phyloP scores from a whole-genome alignment of 2,888 invertebrate species.

The Meliscaeva auricollis region DNA sequence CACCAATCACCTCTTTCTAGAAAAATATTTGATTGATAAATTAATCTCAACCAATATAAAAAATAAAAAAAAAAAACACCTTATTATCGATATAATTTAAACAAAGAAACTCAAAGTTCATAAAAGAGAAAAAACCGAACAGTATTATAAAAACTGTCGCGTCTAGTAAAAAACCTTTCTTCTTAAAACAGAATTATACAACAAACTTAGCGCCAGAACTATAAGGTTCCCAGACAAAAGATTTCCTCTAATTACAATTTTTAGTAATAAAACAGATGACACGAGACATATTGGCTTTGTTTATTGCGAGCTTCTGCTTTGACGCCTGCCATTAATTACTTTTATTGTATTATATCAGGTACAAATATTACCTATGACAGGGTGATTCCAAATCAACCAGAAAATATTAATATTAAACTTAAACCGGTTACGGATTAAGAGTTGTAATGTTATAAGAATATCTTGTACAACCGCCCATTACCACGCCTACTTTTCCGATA shows the following conservation, averaged over 20 bases:
- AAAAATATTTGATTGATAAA: background rate
- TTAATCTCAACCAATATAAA: background rate
- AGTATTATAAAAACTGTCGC: background rate
- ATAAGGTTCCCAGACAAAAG: slow-evolving; percentile 1
- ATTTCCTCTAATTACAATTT: background rate
- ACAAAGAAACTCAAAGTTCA: background rate
- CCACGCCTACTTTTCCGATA: too few species aligned
- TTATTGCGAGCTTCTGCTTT: too few species aligned
- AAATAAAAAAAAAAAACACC: too few species aligned
- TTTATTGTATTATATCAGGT: background rate
- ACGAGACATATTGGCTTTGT: background rate
- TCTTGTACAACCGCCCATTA: too few species aligned
- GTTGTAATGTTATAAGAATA: too few species aligned
- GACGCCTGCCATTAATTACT: background rate
- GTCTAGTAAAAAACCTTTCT: background rate
- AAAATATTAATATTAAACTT: too few species aligned
- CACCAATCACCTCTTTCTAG: background rate
- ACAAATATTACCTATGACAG: too few species aligned
- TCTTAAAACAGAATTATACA: slow-evolving; percentile 9
- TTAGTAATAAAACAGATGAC: background rate
- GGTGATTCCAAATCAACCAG: too few species aligned
- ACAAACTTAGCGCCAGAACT: background rate
- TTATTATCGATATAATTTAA: background rate
- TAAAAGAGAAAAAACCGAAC: background rate
- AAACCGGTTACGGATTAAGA: too few species aligned